phyloP scores from a whole-genome alignment of 1,140 invertebrate species.

The Heliconius congener region DNA sequence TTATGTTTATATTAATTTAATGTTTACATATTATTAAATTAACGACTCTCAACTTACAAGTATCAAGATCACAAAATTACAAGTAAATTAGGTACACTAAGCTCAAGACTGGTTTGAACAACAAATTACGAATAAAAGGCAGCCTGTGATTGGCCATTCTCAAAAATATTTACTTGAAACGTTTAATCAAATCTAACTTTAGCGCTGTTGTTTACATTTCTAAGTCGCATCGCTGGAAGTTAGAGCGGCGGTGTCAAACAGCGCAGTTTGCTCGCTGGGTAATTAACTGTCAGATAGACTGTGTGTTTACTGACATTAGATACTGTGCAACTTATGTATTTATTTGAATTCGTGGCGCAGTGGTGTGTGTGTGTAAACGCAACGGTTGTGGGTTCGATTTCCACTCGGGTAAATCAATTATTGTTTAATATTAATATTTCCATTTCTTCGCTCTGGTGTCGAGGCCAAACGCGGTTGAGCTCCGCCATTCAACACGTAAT shows the following conservation, averaged over 20 bases:
- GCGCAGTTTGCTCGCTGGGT: slow-evolving; percentile 23
- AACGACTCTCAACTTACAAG: neutral
- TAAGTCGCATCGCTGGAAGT: slow-evolving; percentile 22
- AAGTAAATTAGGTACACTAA: neutral
- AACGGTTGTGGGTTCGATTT: too few relatives aligned
- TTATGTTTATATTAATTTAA: too few relatives aligned
- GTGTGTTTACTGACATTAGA: slow-evolving; percentile 25
- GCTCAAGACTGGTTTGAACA: slow-evolving; percentile 7
- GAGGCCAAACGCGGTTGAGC: too few relatives aligned
- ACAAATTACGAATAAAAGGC: slow-evolving; percentile 8
- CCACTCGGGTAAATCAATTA: too few relatives aligned
- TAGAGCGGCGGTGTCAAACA: slow-evolving; percentile 24
- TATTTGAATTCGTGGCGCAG: neutral
- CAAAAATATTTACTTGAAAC: slow-evolving; percentile 22
- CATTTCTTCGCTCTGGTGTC: too few relatives aligned
- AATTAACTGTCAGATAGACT: slow-evolving; percentile 30
- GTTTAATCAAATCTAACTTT: slow-evolving; percentile 29
- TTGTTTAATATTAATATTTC: too few relatives aligned
- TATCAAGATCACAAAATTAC: neutral
- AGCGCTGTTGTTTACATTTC: slow-evolving; percentile 18
- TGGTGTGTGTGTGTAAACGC: neutral
- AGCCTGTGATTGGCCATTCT: slow-evolving; percentile 9
- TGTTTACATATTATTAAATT: neutral
- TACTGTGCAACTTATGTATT: slow-evolving; percentile 14
- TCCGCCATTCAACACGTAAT: too few relatives aligned